Evolutionary conservation across 2,888 invertebrate species (phyloP), one percentile per base, ranked within the genome.

Genomic region (Oscheius sp.): DNA sequence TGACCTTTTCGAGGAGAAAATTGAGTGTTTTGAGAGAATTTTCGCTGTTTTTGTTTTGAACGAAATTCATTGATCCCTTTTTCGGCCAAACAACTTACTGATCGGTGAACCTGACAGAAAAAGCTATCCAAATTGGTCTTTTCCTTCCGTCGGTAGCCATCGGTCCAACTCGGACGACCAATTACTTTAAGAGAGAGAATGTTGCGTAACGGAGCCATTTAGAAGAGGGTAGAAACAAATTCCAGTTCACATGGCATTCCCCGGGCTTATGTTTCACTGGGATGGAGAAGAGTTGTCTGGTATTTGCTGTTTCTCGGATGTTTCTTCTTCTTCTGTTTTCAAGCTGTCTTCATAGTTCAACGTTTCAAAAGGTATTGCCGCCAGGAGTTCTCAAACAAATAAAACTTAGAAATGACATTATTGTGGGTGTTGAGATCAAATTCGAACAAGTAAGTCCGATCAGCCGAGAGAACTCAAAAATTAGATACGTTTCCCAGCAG

Each of bases 371-470:
- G 78, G 79, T 76, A 29, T n/a, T n/a, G n/a, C n/a, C n/a, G 3
- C 12, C 42, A 20, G 10, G 20, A 25, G 5, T 23, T 64, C 12
- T 31, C 3, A 6, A 55, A 12, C 5, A 25, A 29, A 27, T 15
- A n/a, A 0, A 31, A 64, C 71, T 46, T 52, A 79, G 84, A 45
- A 86, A 86, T 55, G 84, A 86, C 73, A 86, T 84, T 20, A 85
- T 86, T 37, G 86, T 86, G 52, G 82, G 82, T 17, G 86, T 86
- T 10, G 84, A 86, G 72, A 76, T 85, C 58, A 85, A 83, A 69
- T 85, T 85, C 67, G 85, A 85, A 68, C 78, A 81, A n/a, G n/a
- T n/a, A n/a, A n/a, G n/a, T n/a, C n/a, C n/a, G n/a, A n/a, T n/a
- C n/a, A n/a, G n/a, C n/a, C n/a, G n/a, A n/a, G n/a, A n/a, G n/a